Evolutionary conservation across 2,113 vertebrate genomes (phyloP), one percentile per base, ranked within the genome.

Genomic region (Cyanoderma ruficeps): DNA sequence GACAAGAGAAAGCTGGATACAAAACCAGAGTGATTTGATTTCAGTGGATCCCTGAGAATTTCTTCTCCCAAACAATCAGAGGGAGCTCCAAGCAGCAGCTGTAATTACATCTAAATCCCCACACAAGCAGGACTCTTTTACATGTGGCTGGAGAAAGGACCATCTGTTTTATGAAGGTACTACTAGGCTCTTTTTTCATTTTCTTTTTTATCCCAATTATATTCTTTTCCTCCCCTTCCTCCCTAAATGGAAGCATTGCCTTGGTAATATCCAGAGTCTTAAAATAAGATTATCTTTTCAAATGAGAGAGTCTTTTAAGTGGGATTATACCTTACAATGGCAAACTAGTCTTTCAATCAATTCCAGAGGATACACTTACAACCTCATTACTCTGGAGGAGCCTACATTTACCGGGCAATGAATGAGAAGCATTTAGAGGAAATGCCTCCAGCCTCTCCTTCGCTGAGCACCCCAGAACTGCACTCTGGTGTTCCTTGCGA

Each of bases 241-340:
- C 82, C 70, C 63, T 85, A 79, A 87, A 78, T 64, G 65, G 84
- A 84, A 95, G 25, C 70, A 93, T 11, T 77, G 59, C 93, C 0
- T 6, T 28, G 20, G 82, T 61, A 86, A 72, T 90, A 94, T 59
- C 85, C 41, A 63, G 75, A 91, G 85, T 52, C 85, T 86, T 96
- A 96, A 87, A 96, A 91, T 65, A 93, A 92, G 94, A 96, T 87
- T 72, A 89, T 50, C 67, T 76, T 91, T 93, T 72, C 55, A 94
- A 96, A 96, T 70, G 46, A 92, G 79, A 82, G 69, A 72, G 74
- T 61, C 77, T 91, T 90, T 88, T 70, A 86, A 91, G 71, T 63
- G 67, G 90, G 86, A 95, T 94, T 90, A 92, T 63, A 80, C 75
- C 21, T 88, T 52, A 74, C 63, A 91, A 50, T 6, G 33, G 79